Percentiles rank a stretch among this genome's conserved stretches.
Conservation (phyloP, 1,140 invertebrate species). For the Cataglyphis hispanica region DNA sequence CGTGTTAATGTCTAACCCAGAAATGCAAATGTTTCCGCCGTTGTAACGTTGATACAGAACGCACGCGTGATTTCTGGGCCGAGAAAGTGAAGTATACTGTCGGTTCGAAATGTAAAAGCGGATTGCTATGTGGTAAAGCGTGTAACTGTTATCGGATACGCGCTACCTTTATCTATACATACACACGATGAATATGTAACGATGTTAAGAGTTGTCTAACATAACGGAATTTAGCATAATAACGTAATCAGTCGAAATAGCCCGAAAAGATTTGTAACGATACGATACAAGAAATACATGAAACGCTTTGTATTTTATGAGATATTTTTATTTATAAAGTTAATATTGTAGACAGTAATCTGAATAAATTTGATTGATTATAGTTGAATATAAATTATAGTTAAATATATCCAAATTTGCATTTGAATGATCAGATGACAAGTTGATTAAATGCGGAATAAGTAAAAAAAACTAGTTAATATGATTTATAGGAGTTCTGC, state of each 20-base stretch:
- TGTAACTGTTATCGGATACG: conserved; percentile 44
- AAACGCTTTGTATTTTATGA: not conserved
- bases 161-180: conserved; percentile 17
- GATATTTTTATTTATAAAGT: not conserved
- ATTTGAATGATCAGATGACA: not conserved
- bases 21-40: conserved; percentile 70
- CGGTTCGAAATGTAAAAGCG: conserved; percentile 34
- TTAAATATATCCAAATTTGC: not conserved
- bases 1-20: conserved; percentile 63
- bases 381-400: not conserved
- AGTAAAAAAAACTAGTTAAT: not conserved
- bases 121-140: conserved; percentile 20
- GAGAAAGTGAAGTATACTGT: conserved; percentile 51
- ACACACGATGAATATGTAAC: conserved; percentile 41
- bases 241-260: not conserved
- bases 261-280: not conserved
- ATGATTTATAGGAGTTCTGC: too few relatives aligned
- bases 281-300: not conserved
- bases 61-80: conserved; percentile 25
- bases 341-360: not conserved
- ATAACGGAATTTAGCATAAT: conserved; percentile 28
- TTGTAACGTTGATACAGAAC: conserved; percentile 53
- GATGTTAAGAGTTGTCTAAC: conserved; percentile 4
- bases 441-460: not conserved
- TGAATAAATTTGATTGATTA: not conserved